Evolutionary conservation across 2,888 invertebrate genomes (phyloP).

Genomic region (Halictus quadricinctus): DNA sequence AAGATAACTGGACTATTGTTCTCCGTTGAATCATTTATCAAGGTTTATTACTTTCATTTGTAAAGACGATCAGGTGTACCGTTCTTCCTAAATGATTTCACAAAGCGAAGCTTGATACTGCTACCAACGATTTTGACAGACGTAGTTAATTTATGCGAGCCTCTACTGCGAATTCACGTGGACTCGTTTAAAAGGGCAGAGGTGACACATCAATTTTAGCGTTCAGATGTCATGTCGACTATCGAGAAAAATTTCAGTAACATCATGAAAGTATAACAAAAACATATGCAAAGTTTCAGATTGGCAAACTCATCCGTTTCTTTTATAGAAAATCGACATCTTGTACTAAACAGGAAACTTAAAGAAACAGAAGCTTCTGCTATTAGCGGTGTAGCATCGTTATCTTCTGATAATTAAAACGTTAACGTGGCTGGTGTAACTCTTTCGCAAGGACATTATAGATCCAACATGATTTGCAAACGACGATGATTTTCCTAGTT

Average conservation of each 20-base stretch:
- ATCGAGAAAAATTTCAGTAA: not conserved
- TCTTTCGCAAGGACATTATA: not conserved
- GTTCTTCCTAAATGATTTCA: not conserved
- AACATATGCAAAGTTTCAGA: not conserved
- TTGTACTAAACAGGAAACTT: too few relatives aligned
- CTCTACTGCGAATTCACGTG: not conserved
- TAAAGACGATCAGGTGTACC: conserved; percentile 8
- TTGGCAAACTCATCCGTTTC: too few relatives aligned
- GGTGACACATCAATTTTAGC: too few relatives aligned
- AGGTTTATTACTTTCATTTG: not conserved
- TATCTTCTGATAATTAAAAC: not conserved
- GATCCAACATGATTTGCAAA: not conserved
- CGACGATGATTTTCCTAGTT: not conserved
- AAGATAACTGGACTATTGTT: conserved; percentile 10
- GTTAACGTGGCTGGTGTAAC: not conserved
- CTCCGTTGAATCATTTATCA: not conserved
- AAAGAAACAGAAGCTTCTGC: too few relatives aligned
- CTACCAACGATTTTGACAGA: not conserved
- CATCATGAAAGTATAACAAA: not conserved
- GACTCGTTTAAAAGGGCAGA: too few relatives aligned
- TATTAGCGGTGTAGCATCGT: too few relatives aligned
- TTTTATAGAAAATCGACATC: too few relatives aligned
- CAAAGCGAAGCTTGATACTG: not conserved
- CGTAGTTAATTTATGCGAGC: not conserved
- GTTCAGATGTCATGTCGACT: too few relatives aligned